These are phyloP conservation scores for Diacarnus erythraeanus DNA, from an alignment of 37 sponge, comb jelly and placozoan species.

Conservation along the genomic window DNA sequence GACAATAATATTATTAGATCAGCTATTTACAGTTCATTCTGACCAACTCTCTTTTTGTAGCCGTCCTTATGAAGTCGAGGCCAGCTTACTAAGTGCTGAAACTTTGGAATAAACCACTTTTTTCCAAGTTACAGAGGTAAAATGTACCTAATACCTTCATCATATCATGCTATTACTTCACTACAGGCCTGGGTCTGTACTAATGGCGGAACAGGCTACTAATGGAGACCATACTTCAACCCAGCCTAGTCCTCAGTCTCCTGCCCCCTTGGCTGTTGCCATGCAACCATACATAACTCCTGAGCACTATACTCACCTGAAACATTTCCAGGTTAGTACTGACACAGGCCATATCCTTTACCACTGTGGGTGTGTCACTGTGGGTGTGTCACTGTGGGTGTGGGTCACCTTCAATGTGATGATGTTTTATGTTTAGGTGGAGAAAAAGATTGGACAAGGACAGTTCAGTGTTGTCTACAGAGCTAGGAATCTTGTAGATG, in stretches of 20 bases:
- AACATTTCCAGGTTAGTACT: conserved; percentile 17
- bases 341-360: no score
- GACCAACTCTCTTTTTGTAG: no score
- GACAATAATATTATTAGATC: no score
- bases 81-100: no score
- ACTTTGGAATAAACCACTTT: no score
- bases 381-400: no score
- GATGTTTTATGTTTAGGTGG: conserved; percentile 52
- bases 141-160: no score
- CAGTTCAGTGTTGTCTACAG: conserved; percentile 97
- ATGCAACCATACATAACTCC: conserved; percentile 22
- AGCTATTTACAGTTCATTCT: no score
- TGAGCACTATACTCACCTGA: conserved; percentile 33
- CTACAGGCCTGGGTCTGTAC: no score
- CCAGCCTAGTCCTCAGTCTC: not conserved
- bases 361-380: not conserved
- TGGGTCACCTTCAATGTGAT: not conserved
- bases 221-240: not conserved
- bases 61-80: no score
- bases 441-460: conserved; percentile 96
- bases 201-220: not conserved
- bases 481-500: conserved; percentile 69
- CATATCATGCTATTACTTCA: no score
- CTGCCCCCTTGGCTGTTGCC: not conserved
- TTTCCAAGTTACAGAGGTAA: no score